Base-by-base conservation (phyloP, 1,140 invertebrate genomes). In the Pectinophora gossypiella region DNA sequence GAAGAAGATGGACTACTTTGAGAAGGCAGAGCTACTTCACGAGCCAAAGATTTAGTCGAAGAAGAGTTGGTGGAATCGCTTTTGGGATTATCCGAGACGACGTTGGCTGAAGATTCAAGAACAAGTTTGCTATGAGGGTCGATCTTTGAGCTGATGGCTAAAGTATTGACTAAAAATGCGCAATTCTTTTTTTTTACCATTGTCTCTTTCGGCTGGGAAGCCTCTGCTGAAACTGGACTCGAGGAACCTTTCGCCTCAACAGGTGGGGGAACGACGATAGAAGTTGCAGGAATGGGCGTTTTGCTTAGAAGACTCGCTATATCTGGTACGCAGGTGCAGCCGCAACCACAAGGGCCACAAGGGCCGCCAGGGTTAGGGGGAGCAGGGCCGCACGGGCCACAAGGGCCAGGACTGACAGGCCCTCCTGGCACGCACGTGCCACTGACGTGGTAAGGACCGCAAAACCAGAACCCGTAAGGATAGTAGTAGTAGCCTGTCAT, bases 401-500 rank as follows among this genome's bases (percentile, higher is more conserved):
- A 44, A 44, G 42, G 42, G 1, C 42, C 9, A 10, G 7, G 7
- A 4, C 7, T n/a, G 19, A 18, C 7, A n/a, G 42, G 19, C 7
- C 42, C 42, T 12, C 9, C 42, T 5, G 42, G 42, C 9, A 18
- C 19, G 42, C 42, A 44, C 9, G 10, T 10, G 3, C 42, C 42
- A 20, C 18, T 20, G 19, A 54, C 35, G 18, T 60, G 48, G 42
- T 60, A 60, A 2, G 58, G 58, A 10, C 72, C 72, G 27, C 72
- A 75, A 43, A 70, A 72, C 72, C 72, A 75, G 13, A 59, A 68
- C 3, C 72, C 72, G 32, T 75, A 75, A 0, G 72, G 72, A 27
- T 75, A 75, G 40, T 72, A 70, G 47, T 72, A 77, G 22, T 77
- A 77, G 7, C 74, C 74, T 0, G 74, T 77, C 66, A 74, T 70